Base-by-base conservation (phyloP, 2,888 invertebrate species). In the Selenia dentaria region DNA sequence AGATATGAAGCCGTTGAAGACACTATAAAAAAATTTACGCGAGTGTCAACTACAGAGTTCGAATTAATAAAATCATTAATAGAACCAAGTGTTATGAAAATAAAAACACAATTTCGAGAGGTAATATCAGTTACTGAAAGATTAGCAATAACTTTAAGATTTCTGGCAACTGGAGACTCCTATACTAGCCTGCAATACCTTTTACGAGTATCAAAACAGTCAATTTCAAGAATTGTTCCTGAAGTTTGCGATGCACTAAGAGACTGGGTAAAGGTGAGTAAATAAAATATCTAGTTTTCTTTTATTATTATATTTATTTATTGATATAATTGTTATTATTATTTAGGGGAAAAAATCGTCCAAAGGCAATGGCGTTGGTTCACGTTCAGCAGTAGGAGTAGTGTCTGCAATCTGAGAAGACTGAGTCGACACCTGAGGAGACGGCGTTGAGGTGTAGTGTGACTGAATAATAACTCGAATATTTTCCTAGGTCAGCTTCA, bases 21-120 rank as follows among this genome's bases (percentile, higher is more conserved):
- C 29, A 74, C 54, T 71, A 72, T 51, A 70, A 76, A 62, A 53
- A 32, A 40, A n/a, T 28, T 41, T 28, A 28, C 28, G 25, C 9
- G 41, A 28, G 22, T 41, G 41, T 22, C 41, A 27, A 12, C 27
- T 12, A 13, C 18, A 28, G 41, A 41, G 11, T 45, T 45, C 35
- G 38, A 45, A 29, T 29, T 29, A 16, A 22, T 45, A 34, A 39
- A 34, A 39, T 29, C 29, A 25, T 45, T 42, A 16, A 31, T 42
- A 12, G 29, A 45, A 29, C 24, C 39, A 22, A 20, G 25, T 36
- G 43, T 43, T 25, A 43, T 25, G 29, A 45, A 29, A 39, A 39
- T 29, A 34, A 24, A 45, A 24, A 39, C 38, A 18, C 14, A 35
- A 16, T 39, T 34, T 34, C 39, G 39, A 35, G 39, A 39, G 6